phyloP scores from a whole-genome alignment of 2,888 invertebrate genomes.

The Noctua janthina region DNA sequence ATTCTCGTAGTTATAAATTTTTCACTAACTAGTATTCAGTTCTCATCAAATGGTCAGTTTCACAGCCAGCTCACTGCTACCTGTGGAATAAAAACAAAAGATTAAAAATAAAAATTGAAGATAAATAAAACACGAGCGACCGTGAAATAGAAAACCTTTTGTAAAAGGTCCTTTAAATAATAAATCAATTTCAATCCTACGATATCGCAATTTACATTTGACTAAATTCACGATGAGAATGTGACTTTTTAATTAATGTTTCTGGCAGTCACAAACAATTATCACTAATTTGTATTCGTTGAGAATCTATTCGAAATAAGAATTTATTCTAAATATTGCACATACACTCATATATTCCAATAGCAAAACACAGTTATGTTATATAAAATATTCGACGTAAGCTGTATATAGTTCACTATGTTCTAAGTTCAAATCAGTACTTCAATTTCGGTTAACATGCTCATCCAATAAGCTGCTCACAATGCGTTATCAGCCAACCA shows the following conservation, averaged over 20 bases:
- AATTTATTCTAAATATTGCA: background rate
- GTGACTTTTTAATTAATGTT: background rate
- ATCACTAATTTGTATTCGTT: background rate
- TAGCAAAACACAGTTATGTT: background rate
- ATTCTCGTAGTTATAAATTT: conserved; percentile 67
- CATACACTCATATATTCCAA: background rate
- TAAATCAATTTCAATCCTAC: conserved; percentile 3
- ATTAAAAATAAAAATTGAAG: background rate
- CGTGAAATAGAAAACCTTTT: background rate
- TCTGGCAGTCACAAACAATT: background rate
- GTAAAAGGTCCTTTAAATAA: background rate
- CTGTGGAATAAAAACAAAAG: conserved; percentile 73
- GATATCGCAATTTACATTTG: background rate
- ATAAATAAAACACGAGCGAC: conserved; percentile 2
- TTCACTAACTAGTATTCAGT: conserved; percentile 81
- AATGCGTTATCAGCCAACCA: conserved; percentile 30
- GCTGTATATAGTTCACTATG: background rate
- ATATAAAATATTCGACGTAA: conserved; percentile 5
- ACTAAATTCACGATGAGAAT: background rate
- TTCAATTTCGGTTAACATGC: conserved; percentile 40
- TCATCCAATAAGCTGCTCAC: conserved; percentile 52
- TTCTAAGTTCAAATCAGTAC: conserved; percentile 23
- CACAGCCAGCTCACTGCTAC: conserved; percentile 80
- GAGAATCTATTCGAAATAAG: background rate
- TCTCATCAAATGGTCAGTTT: conserved; percentile 74